These are phyloP conservation scores for Brachionichthys hirsutus DNA, from an alignment of 2,113 vertebrate species.

Conservation along the genomic window DNA sequence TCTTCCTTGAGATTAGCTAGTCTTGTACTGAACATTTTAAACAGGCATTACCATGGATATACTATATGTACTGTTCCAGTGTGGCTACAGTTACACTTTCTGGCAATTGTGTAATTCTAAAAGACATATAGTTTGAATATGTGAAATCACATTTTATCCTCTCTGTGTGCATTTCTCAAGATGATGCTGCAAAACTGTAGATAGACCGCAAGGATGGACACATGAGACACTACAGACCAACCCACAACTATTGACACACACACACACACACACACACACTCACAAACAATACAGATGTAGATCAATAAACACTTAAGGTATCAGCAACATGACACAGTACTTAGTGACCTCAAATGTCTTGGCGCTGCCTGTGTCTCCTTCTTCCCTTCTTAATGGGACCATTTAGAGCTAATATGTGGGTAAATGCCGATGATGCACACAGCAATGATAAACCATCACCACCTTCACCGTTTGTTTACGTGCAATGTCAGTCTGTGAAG, in stretches of 20 bases:
- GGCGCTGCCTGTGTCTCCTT: constrained; percentile 40
- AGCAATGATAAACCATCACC: neutral
- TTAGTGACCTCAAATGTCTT: constrained; percentile 62
- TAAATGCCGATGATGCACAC: constrained; percentile 7
- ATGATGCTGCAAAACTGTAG: constrained; percentile 2
- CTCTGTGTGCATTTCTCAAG: constrained; percentile 1
- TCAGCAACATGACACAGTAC: constrained; percentile 55
- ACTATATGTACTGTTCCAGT: neutral
- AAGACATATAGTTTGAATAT: neutral
- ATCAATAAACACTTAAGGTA: constrained; percentile 71
- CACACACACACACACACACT: constrained; percentile 8
- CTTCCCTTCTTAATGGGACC: constrained; percentile 33
- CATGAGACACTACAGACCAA: constrained; percentile 18
- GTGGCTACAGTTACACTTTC: neutral
- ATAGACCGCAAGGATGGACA: constrained; percentile 19
- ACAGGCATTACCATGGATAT: neutral
- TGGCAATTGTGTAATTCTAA: neutral
- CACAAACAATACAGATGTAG: constrained; percentile 63
- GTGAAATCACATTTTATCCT: neutral
- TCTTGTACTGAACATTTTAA: too few species aligned
- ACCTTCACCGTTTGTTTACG: neutral
- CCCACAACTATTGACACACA: constrained; percentile 4
- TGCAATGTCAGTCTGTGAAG: neutral
- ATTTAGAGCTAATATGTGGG: constrained; percentile 18
- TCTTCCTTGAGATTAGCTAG: too few species aligned